Base-by-base conservation (phyloP, 2,888 invertebrate species). In the Anoncus sp. region DNA sequence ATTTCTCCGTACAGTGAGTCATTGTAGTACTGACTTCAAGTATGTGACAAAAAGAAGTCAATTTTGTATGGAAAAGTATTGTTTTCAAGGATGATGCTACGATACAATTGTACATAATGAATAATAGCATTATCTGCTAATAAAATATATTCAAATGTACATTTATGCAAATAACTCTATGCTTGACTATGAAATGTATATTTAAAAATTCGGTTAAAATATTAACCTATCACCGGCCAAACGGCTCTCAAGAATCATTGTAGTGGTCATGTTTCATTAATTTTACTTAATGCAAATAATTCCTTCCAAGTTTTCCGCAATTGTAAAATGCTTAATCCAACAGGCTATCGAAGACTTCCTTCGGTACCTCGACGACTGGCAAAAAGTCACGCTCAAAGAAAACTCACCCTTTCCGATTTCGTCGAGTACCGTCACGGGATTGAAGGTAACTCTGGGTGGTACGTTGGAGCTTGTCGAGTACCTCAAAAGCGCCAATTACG, bases 371-470 rank as follows among this genome's bases (percentile, higher is more conserved):
- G 31, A 6, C 18, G 49, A 71, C 16, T 60, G 71, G 62, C 51
- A 51, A 51, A 16, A 4, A 49, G 51, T 49, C 47, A 12, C 59
- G 24, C 47, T 59, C 49, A 27, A 38, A 27, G 20, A 62, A 14
- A 60, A 51, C n/a, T 43, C 49, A 12, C 24, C 45, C 14, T 57
- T 49, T 18, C 51, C 60, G 40, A 27, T 69, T 49, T 60, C 65
- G 45, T 20, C 47, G 9, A 75, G 55, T 31, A 82, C 79, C 51
- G 65, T 47, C 14, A 59, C 65, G 53, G 80, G 82, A 10, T 53
- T 82, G 0, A 70, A 77, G 71, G 75, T 75, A 12, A 80, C 77
- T n/a, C 69, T 81, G n/a, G 53, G 73, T 27, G 69, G 16, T 10
- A 77, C 77, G n/a, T 40, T 82, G 2, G 73, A 80, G 43, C 40